Evolutionary conservation across 1,140 invertebrate species (phyloP).

Genomic region (Drosophila bifasciata): DNA sequence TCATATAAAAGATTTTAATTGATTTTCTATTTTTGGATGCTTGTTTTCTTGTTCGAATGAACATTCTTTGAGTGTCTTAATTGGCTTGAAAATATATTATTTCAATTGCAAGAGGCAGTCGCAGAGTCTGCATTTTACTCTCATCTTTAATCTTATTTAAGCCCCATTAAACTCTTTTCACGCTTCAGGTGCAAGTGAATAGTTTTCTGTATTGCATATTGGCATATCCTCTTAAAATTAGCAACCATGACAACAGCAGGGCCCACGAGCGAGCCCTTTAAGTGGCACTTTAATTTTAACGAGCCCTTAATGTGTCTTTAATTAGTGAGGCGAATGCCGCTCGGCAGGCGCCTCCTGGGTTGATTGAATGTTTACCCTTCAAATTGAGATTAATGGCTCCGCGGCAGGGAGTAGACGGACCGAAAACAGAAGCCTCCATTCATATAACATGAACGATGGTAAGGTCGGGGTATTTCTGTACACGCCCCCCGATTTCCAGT

Average conservation of each 20-base stretch:
- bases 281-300: constrained; percentile 75
- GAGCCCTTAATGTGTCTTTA: constrained; percentile 74
- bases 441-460: constrained; percentile 63
- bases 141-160: constrained; percentile 1
- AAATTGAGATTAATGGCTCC: constrained; percentile 71
- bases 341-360: constrained; percentile 35
- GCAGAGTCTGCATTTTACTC: too few relatives aligned
- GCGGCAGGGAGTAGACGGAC: constrained; percentile 11
- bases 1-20: neutral
- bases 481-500: constrained; percentile 10
- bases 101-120: too few relatives aligned
- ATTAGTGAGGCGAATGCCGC: constrained; percentile 58
- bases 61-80: too few relatives aligned
- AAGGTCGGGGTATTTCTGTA: constrained; percentile 18
- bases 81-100: too few relatives aligned
- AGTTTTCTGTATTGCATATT: constrained; percentile 41
- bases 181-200: constrained; percentile 31
- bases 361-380: constrained; percentile 72
- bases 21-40: neutral
- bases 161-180: constrained; percentile 22
- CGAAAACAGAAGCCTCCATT: constrained; percentile 42
- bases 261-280: constrained; percentile 21
- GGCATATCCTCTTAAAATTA: constrained; percentile 5
- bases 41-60: neutral
- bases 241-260: constrained; percentile 21